These are phyloP conservation scores for Xyrichtys novacula DNA, from an alignment of 2,797 vertebrate genomes.

Conservation along the genomic window DNA sequence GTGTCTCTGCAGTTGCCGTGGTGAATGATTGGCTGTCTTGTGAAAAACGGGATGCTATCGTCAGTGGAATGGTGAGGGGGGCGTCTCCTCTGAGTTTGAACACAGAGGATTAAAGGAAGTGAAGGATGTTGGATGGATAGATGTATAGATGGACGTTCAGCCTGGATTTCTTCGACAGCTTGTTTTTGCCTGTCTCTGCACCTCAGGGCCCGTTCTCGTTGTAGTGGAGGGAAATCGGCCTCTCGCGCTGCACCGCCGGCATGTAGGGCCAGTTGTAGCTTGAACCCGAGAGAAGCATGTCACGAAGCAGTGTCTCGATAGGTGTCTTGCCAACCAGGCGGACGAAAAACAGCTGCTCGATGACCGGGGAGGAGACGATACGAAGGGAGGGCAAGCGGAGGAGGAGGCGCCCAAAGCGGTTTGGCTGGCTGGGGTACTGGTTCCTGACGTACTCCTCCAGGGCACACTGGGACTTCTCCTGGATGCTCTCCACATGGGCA, in stretches of 20 bases:
- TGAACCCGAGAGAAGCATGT: conserved; percentile 92
- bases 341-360: conserved; percentile 93
- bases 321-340: conserved; percentile 92
- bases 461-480: conserved; percentile 92
- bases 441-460: conserved; percentile 91
- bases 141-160: conserved; percentile 29
- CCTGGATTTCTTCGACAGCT: conserved; percentile 26
- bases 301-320: conserved; percentile 91
- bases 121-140: conserved; percentile 22
- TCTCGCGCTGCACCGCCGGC: conserved; percentile 85
- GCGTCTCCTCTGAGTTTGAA: conserved; percentile 40
- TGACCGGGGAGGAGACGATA: conserved; percentile 90
- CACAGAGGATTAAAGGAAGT: conserved; percentile 33
- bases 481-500: conserved; percentile 90
- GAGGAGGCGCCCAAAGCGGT: conserved; percentile 89
- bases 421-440: conserved; percentile 91
- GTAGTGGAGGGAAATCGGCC: conserved; percentile 86
- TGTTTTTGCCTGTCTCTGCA: neutral
- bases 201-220: conserved; percentile 87
- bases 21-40: conserved; percentile 41
- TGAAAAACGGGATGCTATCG: conserved; percentile 18
- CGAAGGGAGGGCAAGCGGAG: conserved; percentile 90
- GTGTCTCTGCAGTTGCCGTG: conserved; percentile 32
- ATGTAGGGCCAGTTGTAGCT: conserved; percentile 92
- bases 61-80: conserved; percentile 62